A percentile compares a stretch with the other conserved stretches of the same genome.
Conservation (phyloP, 2,888 invertebrate species). For the Agrochola litura region DNA sequence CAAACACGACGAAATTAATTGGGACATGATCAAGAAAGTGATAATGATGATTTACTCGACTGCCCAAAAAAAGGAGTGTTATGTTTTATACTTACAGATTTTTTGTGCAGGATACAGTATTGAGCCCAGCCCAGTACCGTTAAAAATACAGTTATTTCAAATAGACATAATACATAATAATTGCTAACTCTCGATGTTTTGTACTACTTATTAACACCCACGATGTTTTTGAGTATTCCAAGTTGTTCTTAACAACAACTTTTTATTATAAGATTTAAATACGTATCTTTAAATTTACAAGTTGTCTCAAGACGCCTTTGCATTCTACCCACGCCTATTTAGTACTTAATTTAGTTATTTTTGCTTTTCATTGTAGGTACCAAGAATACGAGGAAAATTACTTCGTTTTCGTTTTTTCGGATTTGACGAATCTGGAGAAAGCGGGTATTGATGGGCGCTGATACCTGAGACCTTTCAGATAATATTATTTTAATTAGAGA, state of each 20-base stretch:
- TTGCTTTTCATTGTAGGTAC: background rate
- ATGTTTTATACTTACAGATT: too few species aligned
- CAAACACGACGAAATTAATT: too few species aligned
- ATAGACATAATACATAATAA: slow-evolving; percentile 1
- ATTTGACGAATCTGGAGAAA: background rate
- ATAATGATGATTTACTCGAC: background rate
- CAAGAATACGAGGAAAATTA: background rate
- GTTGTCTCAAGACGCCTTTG: slow-evolving; percentile 14
- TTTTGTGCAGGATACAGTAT: background rate
- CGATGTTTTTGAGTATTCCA: background rate
- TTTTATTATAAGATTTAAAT: background rate
- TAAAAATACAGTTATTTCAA: slow-evolving; percentile 36
- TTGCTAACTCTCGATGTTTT: slow-evolving; percentile 23
- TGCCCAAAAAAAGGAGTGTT: background rate
- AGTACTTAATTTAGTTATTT: background rate
- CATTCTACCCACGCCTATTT: slow-evolving; percentile 17
- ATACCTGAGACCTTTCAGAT: too few species aligned
- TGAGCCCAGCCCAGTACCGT: slow-evolving; percentile 6
- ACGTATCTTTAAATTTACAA: background rate
- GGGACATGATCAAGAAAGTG: too few species aligned
- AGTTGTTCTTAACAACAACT: slow-evolving; percentile 29
- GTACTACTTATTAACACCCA: slow-evolving; percentile 33
- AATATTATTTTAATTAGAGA: too few species aligned
- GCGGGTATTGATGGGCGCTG: too few species aligned
- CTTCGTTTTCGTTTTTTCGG: background rate